Evolutionary conservation across 2,888 invertebrate species (phyloP).

Genomic region (Vandiemenella viatica): DNA sequence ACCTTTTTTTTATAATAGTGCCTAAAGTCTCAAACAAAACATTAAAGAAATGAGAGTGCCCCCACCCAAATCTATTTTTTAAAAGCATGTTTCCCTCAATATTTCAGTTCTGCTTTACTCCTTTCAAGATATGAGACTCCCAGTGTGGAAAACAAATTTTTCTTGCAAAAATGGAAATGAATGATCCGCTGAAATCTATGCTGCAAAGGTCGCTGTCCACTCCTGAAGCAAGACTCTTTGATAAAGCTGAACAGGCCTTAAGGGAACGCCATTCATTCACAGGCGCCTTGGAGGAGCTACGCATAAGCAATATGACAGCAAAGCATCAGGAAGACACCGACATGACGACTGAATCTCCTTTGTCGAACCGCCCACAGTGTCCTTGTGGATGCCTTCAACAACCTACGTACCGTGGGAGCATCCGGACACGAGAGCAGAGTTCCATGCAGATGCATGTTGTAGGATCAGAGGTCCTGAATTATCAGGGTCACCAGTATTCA

Average conservation of each 20-base stretch:
- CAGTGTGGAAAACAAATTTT: too few relatives aligned
- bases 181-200: too few relatives aligned
- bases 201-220: too few relatives aligned
- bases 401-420: neutral
- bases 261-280: neutral
- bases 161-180: too few relatives aligned
- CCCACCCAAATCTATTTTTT: too few relatives aligned
- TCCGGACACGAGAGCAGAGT: neutral
- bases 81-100: too few relatives aligned
- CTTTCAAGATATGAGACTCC: too few relatives aligned
- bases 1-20: too few relatives aligned
- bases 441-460: neutral
- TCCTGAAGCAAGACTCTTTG: too few relatives aligned
- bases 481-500: slow-evolving; percentile 14
- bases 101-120: too few relatives aligned
- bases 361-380: neutral
- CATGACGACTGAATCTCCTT: neutral
- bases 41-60: too few relatives aligned
- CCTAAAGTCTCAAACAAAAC: too few relatives aligned
- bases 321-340: neutral
- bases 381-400: neutral
- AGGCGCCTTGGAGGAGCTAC: neutral
- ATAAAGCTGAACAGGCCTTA: neutral
- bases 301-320: neutral
- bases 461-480: slow-evolving; percentile 24